Evolutionary conservation across 35 echinoderm and acorn worm species (phyloP), one percentile per base, ranked within the genome.

Genomic region (Holothuria glaberrima): DNA sequence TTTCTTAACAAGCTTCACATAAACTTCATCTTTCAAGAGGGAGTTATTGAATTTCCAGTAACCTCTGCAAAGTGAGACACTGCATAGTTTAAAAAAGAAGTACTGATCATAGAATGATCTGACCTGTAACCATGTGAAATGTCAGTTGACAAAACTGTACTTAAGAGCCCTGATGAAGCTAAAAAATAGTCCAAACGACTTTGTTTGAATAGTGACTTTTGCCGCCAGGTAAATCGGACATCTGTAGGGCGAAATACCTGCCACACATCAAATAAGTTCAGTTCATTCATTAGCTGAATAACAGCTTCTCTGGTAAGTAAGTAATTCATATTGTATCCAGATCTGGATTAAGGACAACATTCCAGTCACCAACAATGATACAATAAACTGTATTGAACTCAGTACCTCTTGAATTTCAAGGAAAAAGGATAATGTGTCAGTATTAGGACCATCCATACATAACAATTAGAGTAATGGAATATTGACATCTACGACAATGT

Each of bases 41-140:
- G n/a, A 68, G 64, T 68, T 68, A 68, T 54, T 54, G 64, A 68
- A 68, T 68, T 68, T 68, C 64, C 61, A 65, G 16, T 65, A 65
- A 65, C 61, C 64, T 68, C 64, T 68, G n/a, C 64, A 4, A 68
- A 68, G 12, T 20, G 64, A 68, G 64, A 68, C 64, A 68, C 30
- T 5, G n/a, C 64, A 10, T 68, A 68, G 64, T 68, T 68, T 68
- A 28, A 68, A n/a, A n/a, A 68, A 12, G 64, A 68, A 68, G 5
- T 26, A 68, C 64, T 54, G 50, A 54, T 54, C 50, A 54, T 54
- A 19, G 3, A 68, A 68, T 68, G 64, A 20, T 68, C 64, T 68
- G 30, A 68, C 13, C 64, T 68, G n/a, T 68, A 68, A 68, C n/a
- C 30, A 68, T 68, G 64, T 10, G 64, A 26, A 68, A 68, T 32